Percentiles rank a stretch among this genome's conserved stretches.
These are phyloP conservation scores for Mamestra configurata DNA, from an alignment of 1,140 invertebrate species.

Conservation along the genomic window DNA sequence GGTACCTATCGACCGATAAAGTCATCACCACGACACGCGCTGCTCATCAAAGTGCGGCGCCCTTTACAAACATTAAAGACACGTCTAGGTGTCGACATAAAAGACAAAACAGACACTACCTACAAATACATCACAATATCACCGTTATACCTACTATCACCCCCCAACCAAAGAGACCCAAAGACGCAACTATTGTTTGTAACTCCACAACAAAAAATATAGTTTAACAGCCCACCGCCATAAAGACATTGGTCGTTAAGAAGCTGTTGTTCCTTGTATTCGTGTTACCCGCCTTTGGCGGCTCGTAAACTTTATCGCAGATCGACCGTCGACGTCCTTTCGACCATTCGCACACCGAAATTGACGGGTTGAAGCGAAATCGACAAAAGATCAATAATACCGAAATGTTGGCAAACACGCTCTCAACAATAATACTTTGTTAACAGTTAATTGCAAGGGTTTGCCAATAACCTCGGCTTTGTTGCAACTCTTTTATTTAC, in stretches of 20 bases:
- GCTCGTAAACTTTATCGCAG: constrained; percentile 68
- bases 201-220: constrained; percentile 63
- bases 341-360: constrained; percentile 62
- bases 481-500: constrained; percentile 70
- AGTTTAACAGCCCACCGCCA: constrained; percentile 69
- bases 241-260: constrained; percentile 77
- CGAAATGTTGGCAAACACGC: constrained; percentile 74
- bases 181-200: constrained; percentile 55
- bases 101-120: constrained; percentile 12
- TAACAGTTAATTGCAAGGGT: constrained; percentile 79
- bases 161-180: constrained; percentile 23
- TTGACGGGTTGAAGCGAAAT: constrained; percentile 74
- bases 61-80: constrained; percentile 5
- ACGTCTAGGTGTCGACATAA: neutral
- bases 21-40: neutral
- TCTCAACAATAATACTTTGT: constrained; percentile 71
- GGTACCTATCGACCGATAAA: neutral
- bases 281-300: constrained; percentile 72
- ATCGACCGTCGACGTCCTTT: constrained; percentile 48
- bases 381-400: constrained; percentile 72
- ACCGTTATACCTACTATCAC: constrained; percentile 70
- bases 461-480: constrained; percentile 69
- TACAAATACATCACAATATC: constrained; percentile 8
- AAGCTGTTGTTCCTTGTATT: constrained; percentile 73
- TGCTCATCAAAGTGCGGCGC: constrained; percentile 2